Evolutionary conservation across 1,140 invertebrate species (phyloP).

Genomic region (Pseudomyrmex pallidus): DNA sequence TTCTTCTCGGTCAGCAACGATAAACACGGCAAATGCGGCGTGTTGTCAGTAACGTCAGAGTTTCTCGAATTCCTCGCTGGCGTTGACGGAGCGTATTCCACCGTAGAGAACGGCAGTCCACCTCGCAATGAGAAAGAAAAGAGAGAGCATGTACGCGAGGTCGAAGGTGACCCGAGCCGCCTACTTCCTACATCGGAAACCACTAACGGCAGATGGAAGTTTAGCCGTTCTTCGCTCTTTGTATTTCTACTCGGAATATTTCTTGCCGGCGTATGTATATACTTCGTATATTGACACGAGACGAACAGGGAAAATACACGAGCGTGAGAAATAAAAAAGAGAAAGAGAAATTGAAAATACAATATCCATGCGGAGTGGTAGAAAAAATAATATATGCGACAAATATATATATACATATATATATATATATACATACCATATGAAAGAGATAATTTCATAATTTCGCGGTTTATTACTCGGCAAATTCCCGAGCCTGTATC

Average conservation of each 20-base stretch:
- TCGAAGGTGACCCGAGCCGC: conserved; percentile 20
- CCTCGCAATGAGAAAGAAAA: conserved; percentile 14
- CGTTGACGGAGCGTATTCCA: conserved; percentile 33
- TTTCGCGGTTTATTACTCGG: conserved; percentile 17
- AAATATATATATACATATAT: neutral
- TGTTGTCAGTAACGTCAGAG: conserved; percentile 14
- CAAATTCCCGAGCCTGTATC: neutral
- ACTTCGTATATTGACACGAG: conserved; percentile 1
- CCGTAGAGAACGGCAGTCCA: neutral
- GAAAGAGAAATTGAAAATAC: neutral
- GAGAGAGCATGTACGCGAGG: conserved; percentile 5
- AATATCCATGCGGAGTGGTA: neutral
- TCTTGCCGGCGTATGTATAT: conserved; percentile 13
- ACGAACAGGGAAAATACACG: conserved; percentile 4
- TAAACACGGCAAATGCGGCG: conserved; percentile 23
- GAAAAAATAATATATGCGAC: too few relatives aligned
- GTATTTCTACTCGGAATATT: conserved; percentile 54
- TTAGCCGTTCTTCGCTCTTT: neutral
- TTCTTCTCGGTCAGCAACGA: conserved; percentile 58
- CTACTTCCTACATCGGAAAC: conserved; percentile 52
- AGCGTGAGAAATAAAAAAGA: too few relatives aligned
- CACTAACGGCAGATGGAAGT: conserved; percentile 43
- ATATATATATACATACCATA: neutral
- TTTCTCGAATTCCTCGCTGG: conserved; percentile 42
- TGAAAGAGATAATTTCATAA: neutral